Percentiles rank a stretch among this genome's conserved stretches.
Evolutionary conservation across 2,113 vertebrate genomes (phyloP).

Genomic region (Gopherus flavomarginatus): DNA sequence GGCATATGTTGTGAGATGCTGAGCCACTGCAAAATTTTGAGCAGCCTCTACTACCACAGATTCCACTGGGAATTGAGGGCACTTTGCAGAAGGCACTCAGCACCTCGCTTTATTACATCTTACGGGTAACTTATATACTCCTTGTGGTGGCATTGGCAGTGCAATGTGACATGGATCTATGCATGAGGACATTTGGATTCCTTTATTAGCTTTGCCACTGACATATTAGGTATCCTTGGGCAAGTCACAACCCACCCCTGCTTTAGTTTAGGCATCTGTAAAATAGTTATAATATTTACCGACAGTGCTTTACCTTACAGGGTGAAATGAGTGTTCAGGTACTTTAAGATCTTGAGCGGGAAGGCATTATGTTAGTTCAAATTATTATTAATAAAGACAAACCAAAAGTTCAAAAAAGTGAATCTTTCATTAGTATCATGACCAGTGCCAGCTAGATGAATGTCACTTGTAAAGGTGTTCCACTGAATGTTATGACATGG

Average conservation of each 20-base stretch:
- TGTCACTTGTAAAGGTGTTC: neutral
- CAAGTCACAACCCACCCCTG: neutral
- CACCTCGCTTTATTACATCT: too few species aligned
- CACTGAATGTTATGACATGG: neutral
- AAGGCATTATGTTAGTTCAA: neutral
- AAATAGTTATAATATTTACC: neutral
- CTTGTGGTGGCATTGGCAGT: neutral
- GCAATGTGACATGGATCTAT: neutral
- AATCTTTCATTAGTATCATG: too few species aligned
- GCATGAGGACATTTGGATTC: neutral
- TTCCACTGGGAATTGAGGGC: too few species aligned
- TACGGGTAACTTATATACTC: neutral
- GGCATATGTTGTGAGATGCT: too few species aligned
- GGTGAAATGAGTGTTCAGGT: neutral
- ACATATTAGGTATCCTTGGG: neutral
- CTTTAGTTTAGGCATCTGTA: neutral
- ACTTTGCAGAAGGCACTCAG: too few species aligned
- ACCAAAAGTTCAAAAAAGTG: neutral
- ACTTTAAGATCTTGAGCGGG: neutral
- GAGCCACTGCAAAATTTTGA: too few species aligned
- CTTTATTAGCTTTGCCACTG: neutral
- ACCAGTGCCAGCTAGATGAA: too few species aligned
- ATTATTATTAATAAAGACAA: neutral
- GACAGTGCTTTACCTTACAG: neutral
- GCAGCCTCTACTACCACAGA: too few species aligned